Conservation (phyloP, 2,888 invertebrate genomes). For the Teinopalpus imperialis region DNA sequence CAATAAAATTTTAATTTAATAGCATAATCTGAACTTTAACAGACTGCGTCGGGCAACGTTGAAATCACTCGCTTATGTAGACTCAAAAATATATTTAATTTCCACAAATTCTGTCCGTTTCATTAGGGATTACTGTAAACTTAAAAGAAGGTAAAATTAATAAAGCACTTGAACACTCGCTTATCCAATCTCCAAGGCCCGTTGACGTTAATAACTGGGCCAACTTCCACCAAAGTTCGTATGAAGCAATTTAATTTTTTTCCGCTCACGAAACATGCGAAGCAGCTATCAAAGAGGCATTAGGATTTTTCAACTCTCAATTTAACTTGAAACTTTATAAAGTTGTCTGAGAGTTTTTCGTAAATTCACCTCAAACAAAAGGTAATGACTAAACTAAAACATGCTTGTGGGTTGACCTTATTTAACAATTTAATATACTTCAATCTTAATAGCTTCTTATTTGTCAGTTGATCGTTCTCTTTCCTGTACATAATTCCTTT, state of each 20-base stretch:
- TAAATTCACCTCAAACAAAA: constrained; percentile 17
- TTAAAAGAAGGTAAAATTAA: constrained; percentile 23
- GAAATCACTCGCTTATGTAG: too few species aligned
- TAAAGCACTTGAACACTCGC: constrained; percentile 30
- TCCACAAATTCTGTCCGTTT: constrained; percentile 14
- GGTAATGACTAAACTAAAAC: constrained; percentile 14
- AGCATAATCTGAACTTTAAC: too few species aligned
- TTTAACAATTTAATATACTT: too few species aligned
- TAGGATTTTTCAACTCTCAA: constrained; percentile 58
- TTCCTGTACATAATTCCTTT: too few species aligned
- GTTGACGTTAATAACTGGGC: constrained; percentile 53
- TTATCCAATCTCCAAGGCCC: constrained; percentile 32
- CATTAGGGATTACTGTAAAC: constrained; percentile 20
- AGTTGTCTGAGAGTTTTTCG: constrained; percentile 20
- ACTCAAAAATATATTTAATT: too few species aligned
- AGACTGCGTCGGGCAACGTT: too few species aligned
- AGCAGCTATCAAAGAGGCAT: constrained; percentile 59
- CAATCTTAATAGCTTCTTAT: too few species aligned
- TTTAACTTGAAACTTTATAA: constrained; percentile 32
- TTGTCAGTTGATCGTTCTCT: too few species aligned
- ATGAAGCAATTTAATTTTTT: constrained; percentile 56
- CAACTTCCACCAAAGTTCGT: constrained; percentile 47
- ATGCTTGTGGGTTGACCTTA: background rate
- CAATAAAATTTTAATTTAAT: too few species aligned
- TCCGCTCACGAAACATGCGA: constrained; percentile 55